These are phyloP conservation scores for Ammodramus savannarum DNA, from an alignment of 2,113 vertebrate genomes.

Conservation along the genomic window DNA sequence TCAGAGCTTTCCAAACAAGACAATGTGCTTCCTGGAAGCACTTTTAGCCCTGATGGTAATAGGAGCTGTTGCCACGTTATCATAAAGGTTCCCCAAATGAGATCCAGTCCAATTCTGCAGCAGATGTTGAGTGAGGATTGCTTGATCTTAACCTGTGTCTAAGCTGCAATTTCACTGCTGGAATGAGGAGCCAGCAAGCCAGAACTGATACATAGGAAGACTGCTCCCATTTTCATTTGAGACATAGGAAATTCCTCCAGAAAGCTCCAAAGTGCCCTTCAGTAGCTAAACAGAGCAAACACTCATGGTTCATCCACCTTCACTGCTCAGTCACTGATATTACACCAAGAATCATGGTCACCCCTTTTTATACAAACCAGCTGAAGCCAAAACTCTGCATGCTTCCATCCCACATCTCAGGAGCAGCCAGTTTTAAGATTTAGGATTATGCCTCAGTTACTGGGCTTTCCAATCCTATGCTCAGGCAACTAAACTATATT, in stretches of 20 bases:
- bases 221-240: neutral
- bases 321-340: neutral
- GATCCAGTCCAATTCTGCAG: neutral
- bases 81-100: neutral
- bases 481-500: neutral
- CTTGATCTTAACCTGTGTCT: neutral
- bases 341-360: neutral
- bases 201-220: neutral
- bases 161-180: neutral
- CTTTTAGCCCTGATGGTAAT: neutral
- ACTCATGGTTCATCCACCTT: neutral
- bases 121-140: neutral
- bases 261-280: neutral
- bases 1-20: conserved; percentile 15
- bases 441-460: neutral
- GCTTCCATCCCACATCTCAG: neutral
- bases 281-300: neutral
- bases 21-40: neutral
- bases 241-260: neutral
- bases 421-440: neutral
- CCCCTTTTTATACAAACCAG: neutral
- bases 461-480: neutral
- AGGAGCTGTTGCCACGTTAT: neutral
- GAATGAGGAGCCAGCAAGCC: neutral
- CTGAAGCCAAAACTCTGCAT: neutral